Percentiles rank a stretch among this genome's conserved stretches.
Evolutionary conservation across 2,888 invertebrate genomes (phyloP).

Genomic region (Acronicta alni): DNA sequence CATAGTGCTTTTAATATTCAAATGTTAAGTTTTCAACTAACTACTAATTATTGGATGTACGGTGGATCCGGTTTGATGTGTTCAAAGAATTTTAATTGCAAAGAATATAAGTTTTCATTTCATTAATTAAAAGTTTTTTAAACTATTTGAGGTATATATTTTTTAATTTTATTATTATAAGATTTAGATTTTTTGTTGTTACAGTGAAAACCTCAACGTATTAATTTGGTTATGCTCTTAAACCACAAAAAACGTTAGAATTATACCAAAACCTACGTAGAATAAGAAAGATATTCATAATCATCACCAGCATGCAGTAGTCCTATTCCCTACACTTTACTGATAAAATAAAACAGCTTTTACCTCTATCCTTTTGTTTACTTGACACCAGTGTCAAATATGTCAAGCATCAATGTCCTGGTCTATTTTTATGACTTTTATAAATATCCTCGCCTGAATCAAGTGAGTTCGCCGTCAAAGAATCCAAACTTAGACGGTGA

Average conservation of each 20-base stretch:
- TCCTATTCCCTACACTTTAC: too few relatives aligned
- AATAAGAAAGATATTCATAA: too few relatives aligned
- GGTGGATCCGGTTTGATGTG: conserved; percentile 38
- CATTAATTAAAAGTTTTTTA: too few relatives aligned
- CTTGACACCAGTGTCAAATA: conserved; percentile 35
- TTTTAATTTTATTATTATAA: too few relatives aligned
- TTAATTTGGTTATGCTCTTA: too few relatives aligned
- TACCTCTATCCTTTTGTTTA: conserved; percentile 37
- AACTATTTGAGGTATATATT: too few relatives aligned
- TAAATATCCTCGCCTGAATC: conserved; percentile 66
- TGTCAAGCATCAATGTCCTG: conserved; percentile 50
- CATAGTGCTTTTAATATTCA: conserved; percentile 86
- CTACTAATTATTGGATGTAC: conserved; percentile 58
- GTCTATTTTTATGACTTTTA: conserved; percentile 62
- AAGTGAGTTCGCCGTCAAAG: conserved; percentile 58
- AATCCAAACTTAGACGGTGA: conserved; percentile 52
- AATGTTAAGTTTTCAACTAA: conserved; percentile 66
- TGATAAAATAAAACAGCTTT: not conserved
- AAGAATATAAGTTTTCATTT: too few relatives aligned
- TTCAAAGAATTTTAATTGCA: conserved; percentile 16
- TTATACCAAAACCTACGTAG: too few relatives aligned
- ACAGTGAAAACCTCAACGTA: too few relatives aligned
- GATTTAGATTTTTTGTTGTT: too few relatives aligned
- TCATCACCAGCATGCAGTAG: too few relatives aligned
- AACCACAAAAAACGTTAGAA: too few relatives aligned